Conservation (phyloP, 2,113 vertebrate species). For the Myocastor coypus region DNA sequence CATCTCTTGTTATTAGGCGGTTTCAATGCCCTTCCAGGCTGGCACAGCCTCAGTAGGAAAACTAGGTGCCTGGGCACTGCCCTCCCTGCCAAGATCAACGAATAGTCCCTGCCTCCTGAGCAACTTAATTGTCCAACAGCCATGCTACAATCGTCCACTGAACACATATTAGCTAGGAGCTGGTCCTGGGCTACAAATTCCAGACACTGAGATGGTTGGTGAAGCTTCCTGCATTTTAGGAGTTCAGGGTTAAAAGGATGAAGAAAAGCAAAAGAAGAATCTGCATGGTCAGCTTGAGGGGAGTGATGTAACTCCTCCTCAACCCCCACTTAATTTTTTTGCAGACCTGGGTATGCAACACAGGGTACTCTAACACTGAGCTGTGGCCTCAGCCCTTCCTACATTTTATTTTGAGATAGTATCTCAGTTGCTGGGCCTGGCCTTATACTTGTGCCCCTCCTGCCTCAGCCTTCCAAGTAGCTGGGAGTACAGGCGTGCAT, state of each 20-base stretch:
- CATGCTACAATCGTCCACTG: not conserved
- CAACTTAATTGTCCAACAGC: slow-evolving; percentile 29
- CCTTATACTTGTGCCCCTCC: not conserved
- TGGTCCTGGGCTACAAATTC: not conserved
- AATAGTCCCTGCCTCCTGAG: not conserved
- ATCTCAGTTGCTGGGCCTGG: not conserved
- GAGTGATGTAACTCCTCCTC: not conserved
- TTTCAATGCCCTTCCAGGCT: not conserved
- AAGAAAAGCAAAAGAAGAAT: not conserved
- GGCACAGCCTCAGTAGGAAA: not conserved
- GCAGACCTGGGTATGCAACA: not conserved
- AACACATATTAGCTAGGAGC: not conserved
- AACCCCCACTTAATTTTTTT: not conserved
- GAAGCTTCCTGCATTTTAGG: not conserved
- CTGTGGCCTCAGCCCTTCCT: not conserved
- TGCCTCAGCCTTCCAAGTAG: not conserved
- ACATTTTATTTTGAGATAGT: not conserved
- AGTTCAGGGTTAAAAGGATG: not conserved
- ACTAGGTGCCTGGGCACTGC: not conserved
- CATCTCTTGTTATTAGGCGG: not conserved
- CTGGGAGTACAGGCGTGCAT: not conserved
- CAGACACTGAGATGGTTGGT: not conserved
- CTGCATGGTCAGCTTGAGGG: not conserved
- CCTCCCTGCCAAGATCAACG: not conserved
- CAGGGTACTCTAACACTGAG: not conserved